Conservation (phyloP, 2,888 invertebrate species). For the Mythimna vitellina region DNA sequence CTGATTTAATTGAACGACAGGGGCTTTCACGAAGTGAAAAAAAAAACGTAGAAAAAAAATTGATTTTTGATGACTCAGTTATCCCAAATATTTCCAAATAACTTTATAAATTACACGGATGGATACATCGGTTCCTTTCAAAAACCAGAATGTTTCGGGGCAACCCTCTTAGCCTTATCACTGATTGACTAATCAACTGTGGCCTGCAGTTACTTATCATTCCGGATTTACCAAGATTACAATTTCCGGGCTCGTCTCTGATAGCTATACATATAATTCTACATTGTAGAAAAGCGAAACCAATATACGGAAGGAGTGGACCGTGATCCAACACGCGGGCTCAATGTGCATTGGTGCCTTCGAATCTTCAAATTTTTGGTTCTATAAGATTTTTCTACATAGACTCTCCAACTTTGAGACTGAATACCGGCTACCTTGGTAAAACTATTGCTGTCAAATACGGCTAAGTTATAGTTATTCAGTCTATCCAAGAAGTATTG, state of each 20-base stretch:
- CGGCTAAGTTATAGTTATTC: too few species aligned
- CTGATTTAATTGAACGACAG: too few species aligned
- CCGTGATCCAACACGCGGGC: too few species aligned
- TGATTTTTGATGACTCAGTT: background rate
- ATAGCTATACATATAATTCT: too few species aligned
- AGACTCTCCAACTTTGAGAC: too few species aligned
- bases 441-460: too few species aligned
- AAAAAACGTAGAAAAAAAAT: background rate
- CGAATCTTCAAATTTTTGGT: too few species aligned
- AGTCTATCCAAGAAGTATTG: too few species aligned
- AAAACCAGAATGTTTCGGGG: background rate
- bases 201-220: conserved; percentile 5
- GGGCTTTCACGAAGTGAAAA: background rate
- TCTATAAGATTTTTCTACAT: too few species aligned
- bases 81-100: background rate
- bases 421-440: too few species aligned
- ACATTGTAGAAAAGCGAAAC: too few species aligned
- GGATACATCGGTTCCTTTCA: background rate
- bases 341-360: background rate
- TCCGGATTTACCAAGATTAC: background rate
- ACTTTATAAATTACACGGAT: background rate
- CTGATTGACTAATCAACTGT: conserved; percentile 11
- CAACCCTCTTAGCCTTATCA: background rate
- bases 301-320: background rate
- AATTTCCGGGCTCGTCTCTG: background rate